phyloP scores from a whole-genome alignment of 2,113 vertebrate genomes.

The Casuarius casuarius region DNA sequence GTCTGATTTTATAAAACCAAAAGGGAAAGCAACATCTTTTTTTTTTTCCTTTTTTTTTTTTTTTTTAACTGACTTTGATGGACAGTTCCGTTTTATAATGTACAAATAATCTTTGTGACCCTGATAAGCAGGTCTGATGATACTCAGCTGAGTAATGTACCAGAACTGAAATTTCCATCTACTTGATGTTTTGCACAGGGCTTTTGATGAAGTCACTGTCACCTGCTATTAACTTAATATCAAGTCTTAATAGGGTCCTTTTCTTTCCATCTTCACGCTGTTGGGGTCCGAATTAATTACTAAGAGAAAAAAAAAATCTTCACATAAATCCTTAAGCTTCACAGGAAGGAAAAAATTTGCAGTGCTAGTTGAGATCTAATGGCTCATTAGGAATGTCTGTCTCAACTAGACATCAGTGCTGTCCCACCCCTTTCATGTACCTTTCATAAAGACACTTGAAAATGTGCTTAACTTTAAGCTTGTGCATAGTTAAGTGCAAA shows the following conservation, averaged over 20 bases:
- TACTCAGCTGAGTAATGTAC: slow-evolving; percentile 85
- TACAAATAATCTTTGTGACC: slow-evolving; percentile 86
- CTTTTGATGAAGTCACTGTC: slow-evolving; percentile 86
- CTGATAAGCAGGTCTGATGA: slow-evolving; percentile 82
- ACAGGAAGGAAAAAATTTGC: slow-evolving; percentile 63
- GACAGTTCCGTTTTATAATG: slow-evolving; percentile 76
- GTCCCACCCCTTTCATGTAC: slow-evolving; percentile 11
- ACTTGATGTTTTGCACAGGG: slow-evolving; percentile 79
- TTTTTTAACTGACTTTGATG: slow-evolving; percentile 64
- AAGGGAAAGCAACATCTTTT: slow-evolving; percentile 3
- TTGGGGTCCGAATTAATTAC: slow-evolving; percentile 84
- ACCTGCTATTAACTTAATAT: slow-evolving; percentile 88
- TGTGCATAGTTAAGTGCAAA: background rate
- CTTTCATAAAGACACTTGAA: slow-evolving; percentile 16
- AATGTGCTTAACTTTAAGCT: slow-evolving; percentile 49
- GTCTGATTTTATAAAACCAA: slow-evolving; percentile 31
- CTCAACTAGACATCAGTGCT: slow-evolving; percentile 4
- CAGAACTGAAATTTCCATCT: slow-evolving; percentile 86
- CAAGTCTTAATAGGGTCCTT: slow-evolving; percentile 84
- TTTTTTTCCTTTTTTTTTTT: background rate
- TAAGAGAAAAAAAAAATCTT: slow-evolving; percentile 64
- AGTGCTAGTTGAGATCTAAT: slow-evolving; percentile 57
- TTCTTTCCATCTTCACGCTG: slow-evolving; percentile 80
- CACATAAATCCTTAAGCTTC: slow-evolving; percentile 78
- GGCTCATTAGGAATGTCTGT: slow-evolving; percentile 33